Conservation (phyloP, 2,113 vertebrate species). For the Nycticebus coucang region DNA sequence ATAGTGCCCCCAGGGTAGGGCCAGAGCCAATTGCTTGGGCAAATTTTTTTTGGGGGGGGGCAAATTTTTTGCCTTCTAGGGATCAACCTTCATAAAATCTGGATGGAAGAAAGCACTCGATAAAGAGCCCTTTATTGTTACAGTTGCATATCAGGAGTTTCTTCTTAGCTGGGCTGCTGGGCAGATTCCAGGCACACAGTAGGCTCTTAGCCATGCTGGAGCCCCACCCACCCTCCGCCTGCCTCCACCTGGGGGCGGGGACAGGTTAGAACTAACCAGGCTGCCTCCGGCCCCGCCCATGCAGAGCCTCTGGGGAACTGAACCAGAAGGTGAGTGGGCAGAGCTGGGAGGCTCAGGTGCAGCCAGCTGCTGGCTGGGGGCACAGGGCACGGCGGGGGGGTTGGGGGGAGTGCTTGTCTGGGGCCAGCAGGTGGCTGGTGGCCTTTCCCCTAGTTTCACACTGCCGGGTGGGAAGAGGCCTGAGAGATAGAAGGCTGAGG, state of each 20-base stretch:
- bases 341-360: neutral
- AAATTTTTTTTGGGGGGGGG: neutral
- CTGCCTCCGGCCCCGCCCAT: neutral
- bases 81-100: accelerated
- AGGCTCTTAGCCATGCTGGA: neutral
- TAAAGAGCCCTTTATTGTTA: neutral
- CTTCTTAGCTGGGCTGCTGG: too few species aligned
- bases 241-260: conserved; percentile 25
- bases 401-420: neutral
- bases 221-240: neutral
- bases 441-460: conserved; percentile 40
- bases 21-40: neutral
- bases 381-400: accelerated
- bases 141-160: neutral
- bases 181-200: neutral
- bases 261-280: neutral
- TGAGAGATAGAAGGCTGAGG: neutral
- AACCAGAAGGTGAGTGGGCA: neutral
- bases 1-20: neutral
- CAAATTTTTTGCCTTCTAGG: neutral
- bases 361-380: neutral
- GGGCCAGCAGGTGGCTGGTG: neutral
- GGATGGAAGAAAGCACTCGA: neutral
- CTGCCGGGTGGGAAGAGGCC: neutral
- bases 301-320: neutral